Base-by-base conservation (phyloP, 1,140 invertebrate genomes). In the Notospermus geniculatus region DNA sequence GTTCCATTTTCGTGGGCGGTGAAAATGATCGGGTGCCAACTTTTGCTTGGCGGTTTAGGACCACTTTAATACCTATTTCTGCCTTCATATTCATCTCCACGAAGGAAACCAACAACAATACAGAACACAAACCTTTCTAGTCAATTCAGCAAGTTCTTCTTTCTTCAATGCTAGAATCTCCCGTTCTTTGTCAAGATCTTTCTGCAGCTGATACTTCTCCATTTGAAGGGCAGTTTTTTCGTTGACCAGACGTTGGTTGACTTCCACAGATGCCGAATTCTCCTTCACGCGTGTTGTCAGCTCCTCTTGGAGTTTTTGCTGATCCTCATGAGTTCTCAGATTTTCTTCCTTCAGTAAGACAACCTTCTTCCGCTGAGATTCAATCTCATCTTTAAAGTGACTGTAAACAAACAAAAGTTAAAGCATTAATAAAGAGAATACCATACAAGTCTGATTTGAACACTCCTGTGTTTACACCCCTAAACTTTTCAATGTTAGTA, bases 251-350 rank as follows among this genome's bases (percentile, higher is more conserved):
- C 58, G 62, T 58, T 70, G 66, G 57, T 69, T 76, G 22, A 75
- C 36, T 46, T 76, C 73, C 25, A 69, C 60, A 22, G 67, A 62
- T 23, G 68, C 64, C 11, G 71, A 60, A 32, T 66, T 67, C 53
- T 76, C 76, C 53, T 73, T 76, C 63, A 75, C 76, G 66, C 75
- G 75, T 4, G 65, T 54, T 17, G 70, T 64, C 1, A 78, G 66
- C 57, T 75, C 71, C n/a, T 64, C 67, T 19, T 68, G 72, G 43
- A 73, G 61, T 7, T 68, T 66, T 17, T 64, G 61, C 5, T 77
- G 62, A 50, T 78, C 74, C 30, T 73, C 69, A 41, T 65, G 69
- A 32, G 67, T 69, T 46, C 66, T 66, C 1, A 70, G 60, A 54
- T 67, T 72, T 55, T 76, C 73, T 22, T 63, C 67, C 19, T 69